Evolutionary conservation across 2,888 invertebrate genomes (phyloP).

Genomic region (Mystacides longicornis): DNA sequence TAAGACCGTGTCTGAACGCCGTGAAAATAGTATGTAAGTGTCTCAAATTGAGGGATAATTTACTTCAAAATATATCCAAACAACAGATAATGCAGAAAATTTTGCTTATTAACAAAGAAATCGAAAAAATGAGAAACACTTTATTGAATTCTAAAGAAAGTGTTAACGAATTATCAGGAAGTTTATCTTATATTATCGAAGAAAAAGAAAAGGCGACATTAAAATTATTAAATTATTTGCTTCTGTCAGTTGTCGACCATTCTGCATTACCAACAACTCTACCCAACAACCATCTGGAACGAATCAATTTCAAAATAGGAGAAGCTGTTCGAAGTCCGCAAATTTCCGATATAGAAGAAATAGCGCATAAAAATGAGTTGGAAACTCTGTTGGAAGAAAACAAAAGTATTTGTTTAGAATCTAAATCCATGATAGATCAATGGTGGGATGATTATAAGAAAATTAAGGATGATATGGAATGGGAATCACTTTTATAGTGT

Average conservation of each 20-base stretch:
- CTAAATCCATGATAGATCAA: constrained; percentile 13
- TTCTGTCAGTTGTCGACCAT: neutral
- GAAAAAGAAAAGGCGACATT: constrained; percentile 40
- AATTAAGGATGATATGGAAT: constrained; percentile 14
- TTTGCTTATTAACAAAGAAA: constrained; percentile 41
- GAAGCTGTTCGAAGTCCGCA: constrained; percentile 38
- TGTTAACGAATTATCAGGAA: constrained; percentile 35
- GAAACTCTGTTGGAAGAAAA: constrained; percentile 43
- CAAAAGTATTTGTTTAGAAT: constrained; percentile 28
- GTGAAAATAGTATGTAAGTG: constrained; percentile 50
- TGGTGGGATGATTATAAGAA: constrained; percentile 13
- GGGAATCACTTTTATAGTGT: neutral
- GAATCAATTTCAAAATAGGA: constrained; percentile 42
- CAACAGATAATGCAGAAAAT: constrained; percentile 42
- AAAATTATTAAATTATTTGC: constrained; percentile 35
- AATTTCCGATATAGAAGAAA: constrained; percentile 29
- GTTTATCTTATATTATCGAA: constrained; percentile 34
- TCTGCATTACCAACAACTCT: constrained; percentile 6
- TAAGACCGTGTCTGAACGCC: constrained; percentile 45
- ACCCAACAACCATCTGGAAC: constrained; percentile 31
- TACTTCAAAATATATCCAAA: constrained; percentile 41
- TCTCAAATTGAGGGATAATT: constrained; percentile 45
- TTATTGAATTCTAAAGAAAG: constrained; percentile 38
- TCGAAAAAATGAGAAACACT: constrained; percentile 40
- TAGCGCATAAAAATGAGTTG: constrained; percentile 34